phyloP scores from a whole-genome alignment of 2,888 invertebrate species.

The Scaptomyza parva region DNA sequence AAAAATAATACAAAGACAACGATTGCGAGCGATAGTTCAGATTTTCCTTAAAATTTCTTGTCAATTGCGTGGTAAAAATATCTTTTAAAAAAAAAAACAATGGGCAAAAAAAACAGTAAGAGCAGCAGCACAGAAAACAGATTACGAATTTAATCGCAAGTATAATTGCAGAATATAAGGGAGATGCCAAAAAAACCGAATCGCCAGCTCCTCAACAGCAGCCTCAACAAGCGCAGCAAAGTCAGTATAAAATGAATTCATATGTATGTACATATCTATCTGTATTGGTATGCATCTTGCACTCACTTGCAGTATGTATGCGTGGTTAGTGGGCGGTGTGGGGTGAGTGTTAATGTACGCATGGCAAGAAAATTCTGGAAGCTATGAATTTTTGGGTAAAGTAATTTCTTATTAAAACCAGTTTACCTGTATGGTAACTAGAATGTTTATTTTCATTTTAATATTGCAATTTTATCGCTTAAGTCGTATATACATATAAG shows the following conservation, averaged over 20 bases:
- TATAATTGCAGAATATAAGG: conserved; percentile 31
- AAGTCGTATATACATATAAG: neutral
- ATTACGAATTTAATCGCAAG: neutral
- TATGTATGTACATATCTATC: neutral
- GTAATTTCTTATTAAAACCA: neutral
- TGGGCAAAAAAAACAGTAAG: conserved; percentile 69
- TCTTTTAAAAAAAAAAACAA: conserved; percentile 2
- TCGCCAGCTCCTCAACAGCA: conserved; percentile 21
- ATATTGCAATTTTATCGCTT: neutral
- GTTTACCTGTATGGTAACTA: no score
- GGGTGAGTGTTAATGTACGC: neutral
- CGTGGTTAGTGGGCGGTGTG: neutral
- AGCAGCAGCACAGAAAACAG: neutral
- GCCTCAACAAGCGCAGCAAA: conserved; percentile 27
- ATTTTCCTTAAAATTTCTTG: neutral
- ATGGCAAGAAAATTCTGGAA: neutral
- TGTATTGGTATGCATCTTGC: neutral
- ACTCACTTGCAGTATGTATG: neutral
- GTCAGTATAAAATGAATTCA: conserved; percentile 43
- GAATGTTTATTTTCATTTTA: no score
- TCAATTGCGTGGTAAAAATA: neutral
- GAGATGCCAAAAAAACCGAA: conserved; percentile 4
- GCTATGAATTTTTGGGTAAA: neutral
- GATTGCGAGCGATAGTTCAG: neutral
- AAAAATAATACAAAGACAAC: neutral